phyloP scores from a whole-genome alignment of 2,888 invertebrate species.

The Drosophila neutralis region DNA sequence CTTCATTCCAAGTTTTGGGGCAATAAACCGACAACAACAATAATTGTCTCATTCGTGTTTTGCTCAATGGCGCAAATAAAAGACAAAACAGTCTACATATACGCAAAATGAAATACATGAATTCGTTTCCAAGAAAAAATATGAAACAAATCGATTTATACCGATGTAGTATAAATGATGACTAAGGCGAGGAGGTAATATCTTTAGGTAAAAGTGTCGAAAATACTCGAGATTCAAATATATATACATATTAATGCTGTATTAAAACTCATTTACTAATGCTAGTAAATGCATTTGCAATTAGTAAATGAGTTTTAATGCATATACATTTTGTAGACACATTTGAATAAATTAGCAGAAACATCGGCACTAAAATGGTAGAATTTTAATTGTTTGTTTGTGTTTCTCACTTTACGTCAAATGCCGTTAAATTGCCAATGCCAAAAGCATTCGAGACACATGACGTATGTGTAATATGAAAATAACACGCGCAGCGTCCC shows the following conservation, averaged over 20 bases:
- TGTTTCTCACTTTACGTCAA: conserved; percentile 25
- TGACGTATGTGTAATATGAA: conserved; percentile 74
- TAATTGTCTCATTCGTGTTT: conserved; percentile 19
- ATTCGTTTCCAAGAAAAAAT: conserved; percentile 58
- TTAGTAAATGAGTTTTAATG: neutral
- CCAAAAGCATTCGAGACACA: conserved; percentile 51
- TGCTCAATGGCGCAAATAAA: neutral
- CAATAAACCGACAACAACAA: conserved; percentile 3
- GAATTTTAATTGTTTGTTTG: conserved; percentile 21
- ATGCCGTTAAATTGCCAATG: conserved; percentile 53
- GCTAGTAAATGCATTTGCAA: neutral
- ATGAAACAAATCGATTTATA: conserved; percentile 16
- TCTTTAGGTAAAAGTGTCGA: neutral
- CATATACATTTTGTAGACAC: neutral
- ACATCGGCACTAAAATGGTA: conserved; percentile 21
- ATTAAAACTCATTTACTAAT: too few species aligned
- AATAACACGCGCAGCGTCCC: conserved; percentile 50
- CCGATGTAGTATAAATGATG: conserved; percentile 27
- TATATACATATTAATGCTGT: neutral
- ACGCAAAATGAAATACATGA: conserved; percentile 20
- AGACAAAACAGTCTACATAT: conserved; percentile 6
- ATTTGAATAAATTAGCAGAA: conserved; percentile 24
- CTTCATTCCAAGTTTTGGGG: conserved; percentile 11
- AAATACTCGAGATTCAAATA: neutral
- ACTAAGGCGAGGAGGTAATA: conserved; percentile 34